Base-by-base conservation (phyloP, 1,140 invertebrate species). In the Goniozus legneri region DNA sequence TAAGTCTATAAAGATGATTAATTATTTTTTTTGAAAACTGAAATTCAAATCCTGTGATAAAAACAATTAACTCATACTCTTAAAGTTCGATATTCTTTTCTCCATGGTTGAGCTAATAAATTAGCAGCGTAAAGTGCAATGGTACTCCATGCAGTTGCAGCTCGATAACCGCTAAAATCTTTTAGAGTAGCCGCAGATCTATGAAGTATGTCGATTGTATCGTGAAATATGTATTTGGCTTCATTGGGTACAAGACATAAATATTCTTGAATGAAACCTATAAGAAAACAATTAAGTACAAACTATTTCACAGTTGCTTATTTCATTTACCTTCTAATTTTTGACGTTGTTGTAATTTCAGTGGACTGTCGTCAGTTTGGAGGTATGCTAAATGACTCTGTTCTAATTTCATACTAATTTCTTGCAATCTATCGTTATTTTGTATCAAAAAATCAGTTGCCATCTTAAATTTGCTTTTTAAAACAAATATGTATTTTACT, bases 111-210 rank as follows among this genome's bases (percentile, higher is more conserved):
- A 3, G 84, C 82, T 12, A 92, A 72, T 37, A 95, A 75, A 76
- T 93, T 94, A 34, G 83, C 83, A 3, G 91, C 91, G 69, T 93
- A 93, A 21, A 87, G 80, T 35, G 87, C 89, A 50, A 95, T 78
- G 14, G 89, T 84, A 60, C 87, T 85, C 82, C 91, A 95, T 10
- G 89, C 91, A 34, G 84, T 79, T 3, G 85, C 83, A 12, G 88
- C 88, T 53, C 85, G 81, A 58, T 88, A 88, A 8, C 87, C 88
- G 69, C 84, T 91, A 63, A 91, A 95, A 52, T 86, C 81, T 10
- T 79, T 67, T 35, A 85, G 75, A 16, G 80, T 80, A 12, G 80
- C 80, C 22, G 88, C 80, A 12, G 88, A 90, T 18, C 79, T 79
- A 24, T 86, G 82, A 40, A 92, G 79, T 22, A 92, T 85, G 47